phyloP scores from a whole-genome alignment of 2,888 invertebrate genomes.

The Ditula angustiorana region DNA sequence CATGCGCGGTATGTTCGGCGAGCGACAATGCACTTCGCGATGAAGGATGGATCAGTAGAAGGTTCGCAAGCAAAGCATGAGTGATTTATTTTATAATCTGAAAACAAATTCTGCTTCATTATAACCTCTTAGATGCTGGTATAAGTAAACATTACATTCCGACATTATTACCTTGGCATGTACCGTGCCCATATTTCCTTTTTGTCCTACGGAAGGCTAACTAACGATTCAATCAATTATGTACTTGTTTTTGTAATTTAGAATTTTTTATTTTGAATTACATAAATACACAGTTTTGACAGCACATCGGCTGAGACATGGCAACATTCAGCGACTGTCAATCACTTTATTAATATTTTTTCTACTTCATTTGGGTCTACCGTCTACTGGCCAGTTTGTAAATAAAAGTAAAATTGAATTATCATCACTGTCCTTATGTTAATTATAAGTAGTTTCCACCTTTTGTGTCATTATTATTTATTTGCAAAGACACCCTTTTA shows the following conservation, averaged over 20 bases:
- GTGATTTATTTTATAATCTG: no score
- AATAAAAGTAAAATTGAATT: no score
- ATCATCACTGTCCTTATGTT: no score
- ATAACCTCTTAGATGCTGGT: constrained; percentile 19
- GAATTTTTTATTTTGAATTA: constrained; percentile 65
- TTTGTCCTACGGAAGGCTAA: constrained; percentile 1
- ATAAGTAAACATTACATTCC: neutral
- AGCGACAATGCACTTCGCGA: no score
- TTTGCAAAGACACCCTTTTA: neutral
- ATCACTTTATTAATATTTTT: neutral
- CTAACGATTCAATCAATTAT: constrained; percentile 34
- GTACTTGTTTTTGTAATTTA: constrained; percentile 49
- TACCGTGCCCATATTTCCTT: constrained; percentile 68
- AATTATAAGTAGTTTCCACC: no score
- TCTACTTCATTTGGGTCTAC: no score
- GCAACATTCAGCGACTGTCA: constrained; percentile 22
- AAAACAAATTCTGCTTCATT: neutral
- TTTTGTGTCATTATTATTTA: no score
- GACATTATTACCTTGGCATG: constrained; percentile 69
- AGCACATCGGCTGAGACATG: constrained; percentile 34
- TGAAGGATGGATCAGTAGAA: no score
- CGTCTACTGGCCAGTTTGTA: no score
- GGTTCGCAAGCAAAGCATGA: no score
- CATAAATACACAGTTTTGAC: constrained; percentile 58
- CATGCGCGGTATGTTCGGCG: no score